phyloP scores from a whole-genome alignment of 1,140 invertebrate species.

The Magallana ariakensis region DNA sequence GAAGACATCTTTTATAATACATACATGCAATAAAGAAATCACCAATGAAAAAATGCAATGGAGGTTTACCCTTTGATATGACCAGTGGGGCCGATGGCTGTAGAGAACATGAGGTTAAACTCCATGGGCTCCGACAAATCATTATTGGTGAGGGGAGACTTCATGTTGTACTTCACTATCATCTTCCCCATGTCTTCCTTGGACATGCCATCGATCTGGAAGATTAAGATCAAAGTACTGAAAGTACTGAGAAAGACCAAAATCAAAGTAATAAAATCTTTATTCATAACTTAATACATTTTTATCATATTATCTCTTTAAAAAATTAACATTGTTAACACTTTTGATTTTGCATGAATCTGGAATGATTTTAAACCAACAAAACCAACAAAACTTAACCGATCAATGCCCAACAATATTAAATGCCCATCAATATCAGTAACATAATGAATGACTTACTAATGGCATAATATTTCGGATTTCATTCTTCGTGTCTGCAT shows the following conservation, averaged over 20 bases:
- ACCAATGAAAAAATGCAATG: neutral
- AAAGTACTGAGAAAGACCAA: too few relatives aligned
- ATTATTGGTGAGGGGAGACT: conserved; percentile 96
- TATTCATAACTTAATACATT: too few relatives aligned
- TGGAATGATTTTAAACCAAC: too few relatives aligned
- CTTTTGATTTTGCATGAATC: too few relatives aligned
- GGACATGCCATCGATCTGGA: conserved; percentile 89
- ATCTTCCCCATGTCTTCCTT: conserved; percentile 93
- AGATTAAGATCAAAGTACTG: conserved; percentile 36
- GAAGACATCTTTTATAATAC: too few relatives aligned
- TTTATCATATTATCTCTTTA: too few relatives aligned
- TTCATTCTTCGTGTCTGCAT: conserved; percentile 83
- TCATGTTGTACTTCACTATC: conserved; percentile 93
- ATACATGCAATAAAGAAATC: neutral
- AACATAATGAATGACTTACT: conserved; percentile 62
- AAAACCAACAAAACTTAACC: too few relatives aligned
- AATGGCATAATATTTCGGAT: conserved; percentile 74
- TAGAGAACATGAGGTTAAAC: conserved; percentile 99
- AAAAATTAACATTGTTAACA: too few relatives aligned
- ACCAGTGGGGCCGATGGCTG: conserved; percentile 97
- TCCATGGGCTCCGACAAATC: conserved; percentile 96
- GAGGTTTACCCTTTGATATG: conserved; percentile 88
- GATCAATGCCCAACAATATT: too few relatives aligned
- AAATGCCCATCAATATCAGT: too few relatives aligned
- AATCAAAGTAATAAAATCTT: too few relatives aligned